Percentiles rank a stretch among this genome's conserved stretches.
Evolutionary conservation across 2,797 vertebrate genomes (phyloP).

Genomic region (Cirrhinus mrigala): DNA sequence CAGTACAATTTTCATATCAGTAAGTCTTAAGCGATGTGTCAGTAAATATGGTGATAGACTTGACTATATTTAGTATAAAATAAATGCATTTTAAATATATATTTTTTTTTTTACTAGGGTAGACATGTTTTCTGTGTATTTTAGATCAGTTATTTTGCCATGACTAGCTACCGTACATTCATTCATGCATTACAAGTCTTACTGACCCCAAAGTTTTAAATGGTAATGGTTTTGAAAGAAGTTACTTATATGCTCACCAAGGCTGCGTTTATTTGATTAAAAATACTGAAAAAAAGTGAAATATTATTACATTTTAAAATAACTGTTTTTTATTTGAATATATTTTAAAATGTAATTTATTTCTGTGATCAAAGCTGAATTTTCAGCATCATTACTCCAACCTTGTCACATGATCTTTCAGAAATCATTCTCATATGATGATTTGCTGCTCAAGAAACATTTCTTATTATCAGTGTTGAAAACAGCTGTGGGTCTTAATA

Average conservation of each 20-base stretch:
- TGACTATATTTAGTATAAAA: no score
- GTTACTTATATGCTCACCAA: not conserved
- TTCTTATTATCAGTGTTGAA: not conserved
- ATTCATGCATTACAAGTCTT: not conserved
- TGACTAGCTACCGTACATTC: no score
- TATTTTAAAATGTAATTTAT: not conserved
- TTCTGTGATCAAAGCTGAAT: not conserved
- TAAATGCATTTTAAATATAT: no score
- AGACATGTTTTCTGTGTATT: not conserved
- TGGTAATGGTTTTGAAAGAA: not conserved
- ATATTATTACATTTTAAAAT: not conserved
- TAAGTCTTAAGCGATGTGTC: no score
- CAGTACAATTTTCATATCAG: no score
- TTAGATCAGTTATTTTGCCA: not conserved
- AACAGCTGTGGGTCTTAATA: not conserved
- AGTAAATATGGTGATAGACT: no score
- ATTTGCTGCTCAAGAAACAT: not conserved
- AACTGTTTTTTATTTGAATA: not conserved
- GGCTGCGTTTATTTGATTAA: not conserved
- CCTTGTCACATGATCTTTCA: not conserved
- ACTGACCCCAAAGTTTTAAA: not conserved
- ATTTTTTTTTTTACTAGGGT: no score
- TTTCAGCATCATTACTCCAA: not conserved
- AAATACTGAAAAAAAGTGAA: not conserved
- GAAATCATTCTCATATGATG: not conserved